Base-by-base conservation (phyloP, 2,888 invertebrate genomes). In the Drosophila stalkeri region DNA sequence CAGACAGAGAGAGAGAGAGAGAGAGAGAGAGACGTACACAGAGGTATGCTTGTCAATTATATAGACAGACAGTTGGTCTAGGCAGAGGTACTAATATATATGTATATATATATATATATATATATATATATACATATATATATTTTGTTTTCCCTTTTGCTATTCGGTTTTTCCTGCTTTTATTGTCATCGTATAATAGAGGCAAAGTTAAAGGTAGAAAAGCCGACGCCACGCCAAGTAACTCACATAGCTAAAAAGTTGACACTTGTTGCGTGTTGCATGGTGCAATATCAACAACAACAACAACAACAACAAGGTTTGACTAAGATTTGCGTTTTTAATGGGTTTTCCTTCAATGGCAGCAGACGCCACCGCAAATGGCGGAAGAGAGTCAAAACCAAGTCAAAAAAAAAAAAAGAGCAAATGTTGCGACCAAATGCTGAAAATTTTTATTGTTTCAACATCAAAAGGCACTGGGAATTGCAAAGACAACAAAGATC, bases 261-360 rank as follows among this genome's bases (percentile, higher is more conserved):
- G 91, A 89, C 90, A 86, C 86, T 86, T 90, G 86, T 86, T 86
- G 86, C 91, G 75, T 87, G 88, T 72, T 65, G 90, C 73, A 83
- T 64, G 37, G 37, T 18, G 46, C 49, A 33, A 7, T 14, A 27
- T 43, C 37, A 20, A 44, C 7, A 23, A 0, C 2, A n/a, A 51
- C n/a, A 33, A 46, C 0, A 27, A 51, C 20, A 33, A 43, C 7
- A 51, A 35, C 52, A 35, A 2, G 35, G 18, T 31, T 27, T 9
- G 44, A 35, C 27, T n/a, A 41, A 59, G 51, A 76, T 47, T 84
- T 67, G 74, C 81, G 46, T 52, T 55, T 61, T 61, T 64, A 64
- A 86, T 76, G 73, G 63, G 23, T 44, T 82, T 82, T 71, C 33
- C 6, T 54, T 67, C 62, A 43, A 51, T 76, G 64, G 57, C 74